phyloP scores from a whole-genome alignment of 2,113 vertebrate species.

The Chloroceryle aenea region DNA sequence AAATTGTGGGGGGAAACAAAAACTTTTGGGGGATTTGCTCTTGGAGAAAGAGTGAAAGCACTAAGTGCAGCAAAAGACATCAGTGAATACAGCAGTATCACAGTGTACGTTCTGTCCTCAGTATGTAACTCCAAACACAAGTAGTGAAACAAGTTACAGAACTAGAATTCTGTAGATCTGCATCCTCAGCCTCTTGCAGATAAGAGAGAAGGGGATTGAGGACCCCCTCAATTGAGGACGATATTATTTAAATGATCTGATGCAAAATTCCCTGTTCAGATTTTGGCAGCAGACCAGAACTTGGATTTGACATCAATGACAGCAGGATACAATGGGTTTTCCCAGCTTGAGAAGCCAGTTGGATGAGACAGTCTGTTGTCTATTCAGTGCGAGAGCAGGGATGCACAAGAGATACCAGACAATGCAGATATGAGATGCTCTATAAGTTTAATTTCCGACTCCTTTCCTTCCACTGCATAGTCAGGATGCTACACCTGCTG shows the following conservation, averaged over 20 bases:
- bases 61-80: background rate
- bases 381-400: fast-evolving
- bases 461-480: background rate
- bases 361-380: background rate
- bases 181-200: background rate
- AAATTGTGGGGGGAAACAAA: background rate
- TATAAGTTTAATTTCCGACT: background rate
- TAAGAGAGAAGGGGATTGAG: background rate
- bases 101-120: background rate
- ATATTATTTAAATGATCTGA: background rate
- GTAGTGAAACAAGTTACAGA: background rate
- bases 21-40: background rate
- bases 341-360: background rate
- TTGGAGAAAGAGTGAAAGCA: background rate
- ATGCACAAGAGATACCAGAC: background rate
- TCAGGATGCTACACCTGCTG: background rate
- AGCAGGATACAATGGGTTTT: background rate
- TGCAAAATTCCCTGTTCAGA: background rate
- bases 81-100: background rate
- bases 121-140: background rate
- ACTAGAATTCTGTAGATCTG: background rate
- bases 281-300: background rate
- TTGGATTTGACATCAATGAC: background rate
- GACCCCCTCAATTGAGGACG: too few species aligned
- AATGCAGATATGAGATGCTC: background rate